Conservation (phyloP, 2,888 invertebrate genomes). For the Ypsolopha sequella region DNA sequence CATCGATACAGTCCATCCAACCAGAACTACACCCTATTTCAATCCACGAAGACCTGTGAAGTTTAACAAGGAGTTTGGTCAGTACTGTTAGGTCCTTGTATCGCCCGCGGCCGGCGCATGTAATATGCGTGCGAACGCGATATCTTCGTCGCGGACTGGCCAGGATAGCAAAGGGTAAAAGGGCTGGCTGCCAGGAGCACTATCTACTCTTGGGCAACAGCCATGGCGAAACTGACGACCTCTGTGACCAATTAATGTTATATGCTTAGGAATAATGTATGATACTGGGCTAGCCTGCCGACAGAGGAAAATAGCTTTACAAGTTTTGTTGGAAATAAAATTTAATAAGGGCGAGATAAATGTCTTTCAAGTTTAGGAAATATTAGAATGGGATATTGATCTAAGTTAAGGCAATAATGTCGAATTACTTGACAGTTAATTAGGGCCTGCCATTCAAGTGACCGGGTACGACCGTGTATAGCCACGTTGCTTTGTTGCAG, state of each 20-base stretch:
- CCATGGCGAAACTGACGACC: constrained; percentile 21
- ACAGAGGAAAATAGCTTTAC: too few relatives aligned
- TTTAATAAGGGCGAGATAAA: too few relatives aligned
- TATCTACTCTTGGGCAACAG: constrained; percentile 26
- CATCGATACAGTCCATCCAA: not conserved
- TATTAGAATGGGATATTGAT: constrained; percentile 19
- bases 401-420: constrained; percentile 35
- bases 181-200: constrained; percentile 7
- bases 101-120: constrained; percentile 38
- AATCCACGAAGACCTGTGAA: not conserved
- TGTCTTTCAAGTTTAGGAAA: too few relatives aligned
- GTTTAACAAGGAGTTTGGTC: not conserved
- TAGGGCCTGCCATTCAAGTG: constrained; percentile 52
- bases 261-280: not conserved
- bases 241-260: constrained; percentile 4
- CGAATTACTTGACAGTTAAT: constrained; percentile 64
- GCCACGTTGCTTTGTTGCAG: constrained; percentile 34
- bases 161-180: constrained; percentile 5
- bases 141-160: constrained; percentile 26
- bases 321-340: too few relatives aligned
- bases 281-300: not conserved
- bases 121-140: constrained; percentile 69
- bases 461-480: constrained; percentile 27
- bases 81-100: constrained; percentile 57
- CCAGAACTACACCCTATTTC: not conserved